Conservation (phyloP, 2,113 vertebrate species). For the Entomyzon cyanotis region DNA sequence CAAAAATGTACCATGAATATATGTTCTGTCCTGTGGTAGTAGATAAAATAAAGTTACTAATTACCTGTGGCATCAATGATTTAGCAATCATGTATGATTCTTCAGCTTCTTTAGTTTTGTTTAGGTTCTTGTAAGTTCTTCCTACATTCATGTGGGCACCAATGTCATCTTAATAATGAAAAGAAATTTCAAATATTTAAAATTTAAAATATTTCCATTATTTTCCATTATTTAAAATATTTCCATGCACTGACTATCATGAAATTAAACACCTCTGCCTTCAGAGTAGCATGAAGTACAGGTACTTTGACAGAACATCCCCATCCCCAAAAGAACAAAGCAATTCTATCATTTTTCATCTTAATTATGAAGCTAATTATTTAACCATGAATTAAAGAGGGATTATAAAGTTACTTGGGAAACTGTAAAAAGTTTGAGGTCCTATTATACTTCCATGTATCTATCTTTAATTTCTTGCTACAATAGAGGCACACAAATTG, state of each 20-base stretch:
- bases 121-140: slow-evolving; percentile 97
- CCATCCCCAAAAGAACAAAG: background rate
- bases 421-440: background rate
- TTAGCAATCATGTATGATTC: slow-evolving; percentile 94
- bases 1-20: rapidly evolving
- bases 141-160: slow-evolving; percentile 99
- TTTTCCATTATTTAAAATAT: background rate
- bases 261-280: background rate
- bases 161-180: slow-evolving; percentile 86
- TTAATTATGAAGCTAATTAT: background rate
- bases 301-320: background rate
- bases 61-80: slow-evolving; percentile 97
- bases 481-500: background rate
- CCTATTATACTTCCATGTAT: background rate
- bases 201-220: background rate
- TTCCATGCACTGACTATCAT: background rate
- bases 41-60: background rate
- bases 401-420: background rate
- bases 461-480: background rate
- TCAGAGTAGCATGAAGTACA: background rate
- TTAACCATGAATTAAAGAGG: background rate
- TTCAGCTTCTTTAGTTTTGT: slow-evolving; percentile 94
- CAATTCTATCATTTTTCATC: background rate
- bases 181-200: too few species aligned
- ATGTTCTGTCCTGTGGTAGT: background rate